Conservation (phyloP, 2,797 vertebrate species). For the Parauchenoglanis punctatus region DNA sequence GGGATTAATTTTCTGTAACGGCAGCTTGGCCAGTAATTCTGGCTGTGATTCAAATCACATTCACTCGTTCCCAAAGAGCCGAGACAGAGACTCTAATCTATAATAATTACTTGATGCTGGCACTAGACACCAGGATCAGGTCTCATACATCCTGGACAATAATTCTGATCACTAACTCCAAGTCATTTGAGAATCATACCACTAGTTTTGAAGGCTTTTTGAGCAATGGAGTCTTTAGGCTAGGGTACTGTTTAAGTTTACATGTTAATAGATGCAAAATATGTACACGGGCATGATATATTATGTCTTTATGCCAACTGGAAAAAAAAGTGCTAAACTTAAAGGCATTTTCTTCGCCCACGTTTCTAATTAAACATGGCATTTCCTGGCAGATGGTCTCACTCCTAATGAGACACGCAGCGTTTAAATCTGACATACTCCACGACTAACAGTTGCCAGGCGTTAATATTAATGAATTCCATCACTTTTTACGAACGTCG, state of each 20-base stretch:
- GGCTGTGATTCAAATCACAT: not conserved
- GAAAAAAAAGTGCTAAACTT: not conserved
- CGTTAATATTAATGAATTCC: not conserved
- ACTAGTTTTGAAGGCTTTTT: not conserved
- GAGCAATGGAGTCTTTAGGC: not conserved
- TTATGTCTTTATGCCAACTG: not conserved
- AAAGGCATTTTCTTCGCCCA: not conserved
- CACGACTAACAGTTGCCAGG: not conserved
- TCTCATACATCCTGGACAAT: not conserved
- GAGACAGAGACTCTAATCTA: constrained; percentile 21
- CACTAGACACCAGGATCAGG: not conserved
- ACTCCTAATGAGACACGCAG: not conserved
- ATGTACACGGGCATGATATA: no score
- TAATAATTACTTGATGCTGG: constrained; percentile 20
- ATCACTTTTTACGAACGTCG: not conserved
- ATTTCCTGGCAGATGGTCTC: constrained; percentile 1
- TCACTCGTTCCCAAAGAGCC: constrained; percentile 24
- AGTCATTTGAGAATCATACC: not conserved
- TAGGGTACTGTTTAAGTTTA: not conserved
- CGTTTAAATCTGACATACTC: not conserved
- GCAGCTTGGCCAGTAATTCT: not conserved
- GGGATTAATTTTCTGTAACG: not conserved
- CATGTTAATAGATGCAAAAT: not conserved
- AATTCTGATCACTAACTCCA: not conserved
- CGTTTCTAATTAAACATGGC: not conserved